Percentiles rank a stretch among this genome's conserved stretches.
Conservation (phyloP, 92 coral and sea anemone species). For the Phenganax subtilis region DNA sequence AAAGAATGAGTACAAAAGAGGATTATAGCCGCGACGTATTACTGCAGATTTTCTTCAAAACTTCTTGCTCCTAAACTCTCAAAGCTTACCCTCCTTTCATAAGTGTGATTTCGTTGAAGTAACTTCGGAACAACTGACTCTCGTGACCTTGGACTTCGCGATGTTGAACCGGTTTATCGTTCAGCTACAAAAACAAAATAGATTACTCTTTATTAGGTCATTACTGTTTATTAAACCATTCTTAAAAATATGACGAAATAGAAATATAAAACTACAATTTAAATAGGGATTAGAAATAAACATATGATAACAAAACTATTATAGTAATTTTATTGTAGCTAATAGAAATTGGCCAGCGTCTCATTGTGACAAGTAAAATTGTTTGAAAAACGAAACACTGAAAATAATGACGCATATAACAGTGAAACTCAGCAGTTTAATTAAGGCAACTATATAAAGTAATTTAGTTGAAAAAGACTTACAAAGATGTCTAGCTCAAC, state of each 20-base stretch:
- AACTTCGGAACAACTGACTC: conserved; percentile 58
- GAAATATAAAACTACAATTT: no score
- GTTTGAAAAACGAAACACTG: no score
- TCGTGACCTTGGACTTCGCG: conserved; percentile 75
- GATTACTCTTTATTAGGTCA: neutral
- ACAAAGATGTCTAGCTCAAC: conserved; percentile 83
- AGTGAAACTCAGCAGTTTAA: no score
- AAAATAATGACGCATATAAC: no score
- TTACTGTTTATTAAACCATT: no score
- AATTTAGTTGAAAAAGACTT: conserved; percentile 28
- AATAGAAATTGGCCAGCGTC: no score
- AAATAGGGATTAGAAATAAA: no score
- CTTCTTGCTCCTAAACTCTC: neutral
- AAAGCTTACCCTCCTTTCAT: conserved; percentile 81
- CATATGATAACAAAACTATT: no score
- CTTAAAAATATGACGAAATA: no score
- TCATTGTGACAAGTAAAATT: no score
- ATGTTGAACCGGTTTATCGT: conserved; percentile 81
- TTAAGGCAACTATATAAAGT: no score
- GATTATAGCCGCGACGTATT: neutral
- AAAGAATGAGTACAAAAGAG: neutral
- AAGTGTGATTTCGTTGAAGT: conserved; percentile 51
- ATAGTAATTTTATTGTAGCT: no score
- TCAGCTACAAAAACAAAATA: conserved; percentile 50
- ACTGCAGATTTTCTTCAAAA: neutral